Evolutionary conservation across 2,888 invertebrate genomes (phyloP).

Genomic region (Pandemis heparana): DNA sequence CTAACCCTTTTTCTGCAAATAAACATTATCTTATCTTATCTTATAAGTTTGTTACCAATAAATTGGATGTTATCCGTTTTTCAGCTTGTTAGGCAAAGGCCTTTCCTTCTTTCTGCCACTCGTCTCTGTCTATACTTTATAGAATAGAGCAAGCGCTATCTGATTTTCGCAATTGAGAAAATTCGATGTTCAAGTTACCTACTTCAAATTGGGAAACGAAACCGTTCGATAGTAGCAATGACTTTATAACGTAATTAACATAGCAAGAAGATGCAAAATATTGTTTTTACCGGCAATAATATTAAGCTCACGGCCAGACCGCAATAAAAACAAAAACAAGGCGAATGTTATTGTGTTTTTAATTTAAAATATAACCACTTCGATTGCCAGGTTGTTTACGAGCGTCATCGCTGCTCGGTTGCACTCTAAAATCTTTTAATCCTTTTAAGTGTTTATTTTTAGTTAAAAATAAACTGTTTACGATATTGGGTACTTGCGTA

Average conservation of each 20-base stretch:
- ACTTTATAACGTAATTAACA: neutral
- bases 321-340: conserved; percentile 9
- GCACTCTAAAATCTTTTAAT: conserved; percentile 15
- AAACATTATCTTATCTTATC: too few species aligned
- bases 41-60: too few species aligned
- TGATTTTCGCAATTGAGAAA: too few species aligned
- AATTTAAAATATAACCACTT: conserved; percentile 6
- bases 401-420: neutral
- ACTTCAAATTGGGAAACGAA: neutral
- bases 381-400: conserved; percentile 24
- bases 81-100: too few species aligned
- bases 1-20: too few species aligned
- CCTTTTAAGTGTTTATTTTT: conserved; percentile 15
- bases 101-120: too few species aligned
- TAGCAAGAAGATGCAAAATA: neutral
- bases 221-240: neutral
- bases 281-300: neutral
- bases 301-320: neutral
- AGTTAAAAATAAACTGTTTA: conserved; percentile 4
- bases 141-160: too few species aligned
- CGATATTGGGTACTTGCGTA: neutral
- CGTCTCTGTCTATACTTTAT: too few species aligned
- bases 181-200: too few species aligned
- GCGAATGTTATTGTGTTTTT: conserved; percentile 22
- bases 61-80: too few species aligned